phyloP scores from a whole-genome alignment of 2,888 invertebrate genomes.

The Chymomyza amoena region DNA sequence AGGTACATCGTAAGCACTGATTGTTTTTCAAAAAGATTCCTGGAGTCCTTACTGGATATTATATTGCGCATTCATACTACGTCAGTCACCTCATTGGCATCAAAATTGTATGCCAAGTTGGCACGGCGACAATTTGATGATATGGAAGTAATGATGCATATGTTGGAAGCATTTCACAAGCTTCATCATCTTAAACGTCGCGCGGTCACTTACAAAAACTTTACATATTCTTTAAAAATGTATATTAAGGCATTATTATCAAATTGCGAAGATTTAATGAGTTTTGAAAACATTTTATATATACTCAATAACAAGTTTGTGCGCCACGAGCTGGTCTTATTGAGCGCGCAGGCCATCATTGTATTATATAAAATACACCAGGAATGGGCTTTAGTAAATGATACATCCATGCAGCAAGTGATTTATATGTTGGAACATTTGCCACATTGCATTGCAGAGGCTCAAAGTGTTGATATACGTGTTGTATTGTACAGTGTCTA shows the following conservation, averaged over 20 bases:
- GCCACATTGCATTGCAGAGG: slow-evolving; percentile 34
- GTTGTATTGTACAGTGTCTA: slow-evolving; percentile 43
- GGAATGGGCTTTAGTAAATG: slow-evolving; percentile 14
- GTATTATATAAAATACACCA: slow-evolving; percentile 37
- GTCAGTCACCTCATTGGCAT: slow-evolving; percentile 31
- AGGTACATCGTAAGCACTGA: slow-evolving; percentile 50
- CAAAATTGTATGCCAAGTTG: slow-evolving; percentile 40
- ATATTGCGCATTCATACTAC: slow-evolving; percentile 21
- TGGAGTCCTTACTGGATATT: slow-evolving; percentile 44
- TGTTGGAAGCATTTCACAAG: slow-evolving; percentile 47
- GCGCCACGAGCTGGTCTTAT: slow-evolving; percentile 33
- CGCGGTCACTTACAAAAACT: slow-evolving; percentile 16
- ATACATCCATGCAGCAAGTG: slow-evolving; percentile 29
- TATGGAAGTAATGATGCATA: slow-evolving; percentile 39
- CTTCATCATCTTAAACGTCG: slow-evolving; percentile 9
- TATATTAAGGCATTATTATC: slow-evolving; percentile 32
- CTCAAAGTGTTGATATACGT: slow-evolving; percentile 18
- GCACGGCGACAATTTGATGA: slow-evolving; percentile 38
- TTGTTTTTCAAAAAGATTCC: slow-evolving; percentile 45
- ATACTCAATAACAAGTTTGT: slow-evolving; percentile 27
- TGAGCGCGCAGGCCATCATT: slow-evolving; percentile 40
- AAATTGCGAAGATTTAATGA: slow-evolving; percentile 22
- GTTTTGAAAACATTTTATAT: slow-evolving; percentile 31
- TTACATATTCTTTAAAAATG: slow-evolving; percentile 17
- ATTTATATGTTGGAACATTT: slow-evolving; percentile 32